Base-by-base conservation (phyloP, 2,888 invertebrate genomes). In the Trissoscelio sp. region DNA sequence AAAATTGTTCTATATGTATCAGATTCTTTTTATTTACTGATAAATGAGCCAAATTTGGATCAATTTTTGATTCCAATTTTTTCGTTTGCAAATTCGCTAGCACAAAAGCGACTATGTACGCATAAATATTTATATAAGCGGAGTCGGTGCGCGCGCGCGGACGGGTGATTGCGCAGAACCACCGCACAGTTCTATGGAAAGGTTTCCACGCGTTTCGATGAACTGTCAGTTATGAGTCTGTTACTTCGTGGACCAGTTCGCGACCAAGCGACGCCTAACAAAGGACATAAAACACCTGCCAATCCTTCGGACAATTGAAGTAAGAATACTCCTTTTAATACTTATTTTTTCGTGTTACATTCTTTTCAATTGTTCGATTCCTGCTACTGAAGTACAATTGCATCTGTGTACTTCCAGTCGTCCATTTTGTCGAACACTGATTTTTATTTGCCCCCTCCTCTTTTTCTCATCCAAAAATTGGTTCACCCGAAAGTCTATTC, bases 171-270 rank as follows among this genome's bases (percentile, higher is more conserved):
- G 86, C 86, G 86, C 85, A 86, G 86, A 85, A 79, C 80, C 79
- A 82, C 60, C 81, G 69, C 80, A 77, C 78, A 48, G 66, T 74
- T 73, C 60, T 58, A 73, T 73, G 79, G 82, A 79, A 83, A 84
- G 83, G 82, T 84, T 74, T 83, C 69, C 83, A 81, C 78, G 82
- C 79, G 79, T 57, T 64, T 67, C 75, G 69, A 72, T 62, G 42
- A 70, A 77, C 83, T 70, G 81, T 83, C 86, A 86, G 86, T 86
- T 85, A 84, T 73, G 79, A 86, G 84, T 83, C 84, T 84, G 84
- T 86, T 86, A 83, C 83, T 81, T 83, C 74, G 83, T 83, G 82
- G 84, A 81, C 83, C 81, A 85, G 83, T 83, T 83, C 79, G 79
- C 69, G 72, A 66, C 60, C 39, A 81, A 44, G 75, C 55, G 48